phyloP scores from a whole-genome alignment of 1,140 invertebrate species.

The Bombus confusus region DNA sequence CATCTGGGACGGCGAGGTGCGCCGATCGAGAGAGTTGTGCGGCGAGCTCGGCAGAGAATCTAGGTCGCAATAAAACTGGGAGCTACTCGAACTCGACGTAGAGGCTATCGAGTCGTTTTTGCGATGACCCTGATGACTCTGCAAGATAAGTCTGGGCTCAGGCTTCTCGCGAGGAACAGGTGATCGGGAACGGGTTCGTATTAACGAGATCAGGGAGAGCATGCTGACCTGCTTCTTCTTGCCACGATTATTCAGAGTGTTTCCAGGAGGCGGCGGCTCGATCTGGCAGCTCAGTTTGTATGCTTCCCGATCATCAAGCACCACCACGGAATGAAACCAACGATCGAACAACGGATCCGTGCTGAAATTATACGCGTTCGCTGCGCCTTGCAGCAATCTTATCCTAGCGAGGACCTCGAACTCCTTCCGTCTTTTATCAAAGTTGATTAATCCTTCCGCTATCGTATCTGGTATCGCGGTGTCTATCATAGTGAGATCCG shows the following conservation, averaged over 20 bases:
- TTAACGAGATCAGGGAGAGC: constrained; percentile 20
- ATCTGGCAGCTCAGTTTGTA: constrained; percentile 96
- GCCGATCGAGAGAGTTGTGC: constrained; percentile 89
- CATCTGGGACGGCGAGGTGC: constrained; percentile 88
- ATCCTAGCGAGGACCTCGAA: constrained; percentile 99
- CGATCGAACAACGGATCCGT: constrained; percentile 92
- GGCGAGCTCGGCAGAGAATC: constrained; percentile 89
- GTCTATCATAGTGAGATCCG: constrained; percentile 99
- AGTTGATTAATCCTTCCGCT: constrained; percentile 95
- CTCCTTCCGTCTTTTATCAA: constrained; percentile 98
- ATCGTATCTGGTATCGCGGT: constrained; percentile 96
- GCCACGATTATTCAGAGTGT: constrained; percentile 74
- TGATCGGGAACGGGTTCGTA: constrained; percentile 71
- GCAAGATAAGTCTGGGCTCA: constrained; percentile 67
- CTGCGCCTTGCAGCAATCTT: constrained; percentile 97
- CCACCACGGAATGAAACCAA: constrained; percentile 95
- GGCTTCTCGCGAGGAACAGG: constrained; percentile 25
- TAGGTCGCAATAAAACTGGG: constrained; percentile 92
- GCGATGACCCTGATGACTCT: constrained; percentile 86
- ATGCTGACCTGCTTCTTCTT: constrained; percentile 77
- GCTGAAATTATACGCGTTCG: constrained; percentile 96
- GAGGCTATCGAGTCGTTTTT: constrained; percentile 96
- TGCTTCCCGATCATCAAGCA: constrained; percentile 95
- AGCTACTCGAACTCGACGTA: constrained; percentile 92
- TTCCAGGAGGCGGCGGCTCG: constrained; percentile 86